These are phyloP conservation scores for Squalus acanthias DNA, from an alignment of 2,797 vertebrate species.

Conservation along the genomic window DNA sequence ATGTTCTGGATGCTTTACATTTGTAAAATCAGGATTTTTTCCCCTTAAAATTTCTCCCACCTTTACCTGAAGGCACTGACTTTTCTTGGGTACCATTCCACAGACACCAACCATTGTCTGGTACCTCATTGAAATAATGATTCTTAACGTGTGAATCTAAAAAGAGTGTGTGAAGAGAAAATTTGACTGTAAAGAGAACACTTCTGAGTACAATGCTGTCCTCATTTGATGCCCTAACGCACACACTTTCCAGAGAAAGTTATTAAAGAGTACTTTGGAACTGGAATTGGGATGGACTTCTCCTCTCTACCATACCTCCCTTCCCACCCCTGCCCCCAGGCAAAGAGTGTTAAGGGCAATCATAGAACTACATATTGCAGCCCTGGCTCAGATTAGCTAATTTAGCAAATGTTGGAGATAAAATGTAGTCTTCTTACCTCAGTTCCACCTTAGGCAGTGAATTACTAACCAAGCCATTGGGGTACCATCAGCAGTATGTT, in stretches of 20 bases:
- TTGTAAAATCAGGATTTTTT: background rate
- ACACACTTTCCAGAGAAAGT: background rate
- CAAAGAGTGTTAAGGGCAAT: background rate
- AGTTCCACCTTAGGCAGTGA: background rate
- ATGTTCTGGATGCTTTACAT: background rate
- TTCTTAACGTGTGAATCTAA: background rate
- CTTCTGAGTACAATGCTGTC: background rate
- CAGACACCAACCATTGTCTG: background rate
- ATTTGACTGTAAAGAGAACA: background rate
- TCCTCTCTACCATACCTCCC: background rate
- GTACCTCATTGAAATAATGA: background rate
- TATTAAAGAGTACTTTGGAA: too few species aligned
- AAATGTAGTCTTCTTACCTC: background rate
- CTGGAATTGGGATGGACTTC: background rate
- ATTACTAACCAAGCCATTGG: background rate
- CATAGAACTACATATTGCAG: background rate
- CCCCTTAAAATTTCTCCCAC: background rate
- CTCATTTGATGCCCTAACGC: background rate
- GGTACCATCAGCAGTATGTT: background rate
- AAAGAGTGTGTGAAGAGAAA: background rate
- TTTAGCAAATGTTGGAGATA: background rate
- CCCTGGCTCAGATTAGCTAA: background rate
- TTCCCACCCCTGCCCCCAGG: too few species aligned
- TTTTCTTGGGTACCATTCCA: background rate
- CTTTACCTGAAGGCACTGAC: background rate